Conservation (phyloP, 1,140 invertebrate genomes). For the Harlomillsia oculata region DNA sequence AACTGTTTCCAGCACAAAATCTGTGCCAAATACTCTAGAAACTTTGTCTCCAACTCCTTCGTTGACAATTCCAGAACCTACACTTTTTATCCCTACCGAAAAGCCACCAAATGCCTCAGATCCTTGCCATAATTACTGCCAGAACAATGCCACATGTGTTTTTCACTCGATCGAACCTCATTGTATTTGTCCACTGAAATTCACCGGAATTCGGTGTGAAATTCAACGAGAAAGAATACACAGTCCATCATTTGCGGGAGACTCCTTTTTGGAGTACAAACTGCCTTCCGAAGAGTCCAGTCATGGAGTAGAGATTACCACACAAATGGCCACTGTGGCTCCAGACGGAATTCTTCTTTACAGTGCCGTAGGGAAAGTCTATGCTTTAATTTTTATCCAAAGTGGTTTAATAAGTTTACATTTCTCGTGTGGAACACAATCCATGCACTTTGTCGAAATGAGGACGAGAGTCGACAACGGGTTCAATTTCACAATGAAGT, state of each 20-base stretch:
- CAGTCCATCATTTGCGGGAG: constrained; percentile 26
- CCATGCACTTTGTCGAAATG: constrained; percentile 34
- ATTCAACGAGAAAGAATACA: constrained; percentile 6
- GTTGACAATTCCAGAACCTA: neutral
- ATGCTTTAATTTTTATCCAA: constrained; percentile 29
- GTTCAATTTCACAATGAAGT: constrained; percentile 34
- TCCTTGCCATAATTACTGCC: constrained; percentile 33
- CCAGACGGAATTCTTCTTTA: constrained; percentile 29
- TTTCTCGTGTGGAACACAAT: constrained; percentile 35
- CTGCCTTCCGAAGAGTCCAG: constrained; percentile 1
- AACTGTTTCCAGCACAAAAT: no score
- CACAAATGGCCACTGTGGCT: constrained; percentile 26
- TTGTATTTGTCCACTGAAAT: constrained; percentile 31
- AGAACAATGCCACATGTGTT: constrained; percentile 30
- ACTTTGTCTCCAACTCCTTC: neutral
- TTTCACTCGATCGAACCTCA: constrained; percentile 15
- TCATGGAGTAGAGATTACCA: constrained; percentile 7
- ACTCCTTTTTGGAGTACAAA: constrained; percentile 28
- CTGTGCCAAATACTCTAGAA: no score
- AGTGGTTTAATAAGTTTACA: constrained; percentile 29
- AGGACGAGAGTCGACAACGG: constrained; percentile 34
- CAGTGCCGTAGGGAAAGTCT: constrained; percentile 14
- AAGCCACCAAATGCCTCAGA: constrained; percentile 18
- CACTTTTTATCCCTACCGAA: neutral
- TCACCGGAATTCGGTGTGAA: constrained; percentile 24